phyloP scores from a whole-genome alignment of 1,140 invertebrate genomes.

The Diprion similis region DNA sequence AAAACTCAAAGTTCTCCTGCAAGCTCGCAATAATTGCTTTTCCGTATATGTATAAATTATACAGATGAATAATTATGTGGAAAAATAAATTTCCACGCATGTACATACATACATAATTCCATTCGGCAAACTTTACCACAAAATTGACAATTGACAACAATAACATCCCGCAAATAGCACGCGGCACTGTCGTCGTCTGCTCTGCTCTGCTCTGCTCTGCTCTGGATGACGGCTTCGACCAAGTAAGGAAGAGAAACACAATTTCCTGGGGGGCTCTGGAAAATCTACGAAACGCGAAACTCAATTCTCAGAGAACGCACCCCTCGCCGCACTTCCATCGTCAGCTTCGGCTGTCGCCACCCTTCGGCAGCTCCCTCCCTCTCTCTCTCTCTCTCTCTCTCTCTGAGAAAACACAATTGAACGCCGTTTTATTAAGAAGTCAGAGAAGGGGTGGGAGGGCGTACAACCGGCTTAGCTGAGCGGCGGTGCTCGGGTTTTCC shows the following conservation, averaged over 20 bases:
- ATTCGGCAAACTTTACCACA: background rate
- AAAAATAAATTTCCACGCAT: background rate
- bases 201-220: too few species aligned
- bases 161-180: too few species aligned
- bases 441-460: background rate
- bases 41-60: too few species aligned
- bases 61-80: background rate
- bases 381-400: background rate
- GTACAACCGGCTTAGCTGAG: background rate
- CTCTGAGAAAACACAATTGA: background rate
- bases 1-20: background rate
- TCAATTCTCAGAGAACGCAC: background rate
- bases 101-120: background rate
- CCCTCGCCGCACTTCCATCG: too few species aligned
- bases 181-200: too few species aligned
- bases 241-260: background rate
- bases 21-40: too few species aligned
- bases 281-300: slow-evolving; percentile 1
- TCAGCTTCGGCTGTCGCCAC: too few species aligned
- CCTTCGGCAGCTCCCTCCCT: too few species aligned
- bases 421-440: slow-evolving; percentile 5
- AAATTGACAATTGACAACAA: background rate
- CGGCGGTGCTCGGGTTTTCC: too few species aligned
- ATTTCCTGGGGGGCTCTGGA: slow-evolving; percentile 1
- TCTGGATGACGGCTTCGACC: too few species aligned